Base-by-base conservation (phyloP, 1,140 invertebrate species). In the Macrobrachium nipponense region DNA sequence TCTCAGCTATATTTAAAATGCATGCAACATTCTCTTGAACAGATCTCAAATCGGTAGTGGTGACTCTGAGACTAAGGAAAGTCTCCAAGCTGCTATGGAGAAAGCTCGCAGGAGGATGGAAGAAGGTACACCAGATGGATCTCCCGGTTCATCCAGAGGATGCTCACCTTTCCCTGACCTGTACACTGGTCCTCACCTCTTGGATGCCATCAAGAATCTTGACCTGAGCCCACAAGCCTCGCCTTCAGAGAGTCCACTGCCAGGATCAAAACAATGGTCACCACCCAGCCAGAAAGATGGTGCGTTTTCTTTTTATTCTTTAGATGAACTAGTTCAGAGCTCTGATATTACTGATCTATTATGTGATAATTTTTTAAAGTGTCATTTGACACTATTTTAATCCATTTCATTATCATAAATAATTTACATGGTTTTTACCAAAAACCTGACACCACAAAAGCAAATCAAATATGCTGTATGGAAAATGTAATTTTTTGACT, bases 21-120 rank as follows among this genome's bases (percentile, higher is more conserved):
- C 1, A 36, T 36, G 27, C 66, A 36, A 7, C 58, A 14, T n/a
- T 62, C 11, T 18, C 58, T n/a, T 18, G 17, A n/a, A 15, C 77
- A 86, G 83, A 68, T 86, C 83, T 14, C 83, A 86, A 76, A 95
- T 94, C 89, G 93, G 93, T 82, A 94, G 93, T 79, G 91, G 92
- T 2, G 93, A 94, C 0, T 93, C 94, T 85, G 94, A 94, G 89
- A 95, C 94, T 87, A 94, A 95, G 81, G 94, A 95, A 87, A 95
- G 94, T 87, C 90, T 96, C 23, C 94, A 95, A 89, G 92, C 92
- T 79, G 95, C 95, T 8, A 96, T 96, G 92, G 93, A 94, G n/a
- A 95, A 95, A 90, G 95, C 95, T 2, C 93, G 88, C 17, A 73
- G 81, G 44, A 87, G 72, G 61, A 89, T 89, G 88, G 88, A 89